Conservation (phyloP, 2,888 invertebrate species). For the Drosophila melanosoma region DNA sequence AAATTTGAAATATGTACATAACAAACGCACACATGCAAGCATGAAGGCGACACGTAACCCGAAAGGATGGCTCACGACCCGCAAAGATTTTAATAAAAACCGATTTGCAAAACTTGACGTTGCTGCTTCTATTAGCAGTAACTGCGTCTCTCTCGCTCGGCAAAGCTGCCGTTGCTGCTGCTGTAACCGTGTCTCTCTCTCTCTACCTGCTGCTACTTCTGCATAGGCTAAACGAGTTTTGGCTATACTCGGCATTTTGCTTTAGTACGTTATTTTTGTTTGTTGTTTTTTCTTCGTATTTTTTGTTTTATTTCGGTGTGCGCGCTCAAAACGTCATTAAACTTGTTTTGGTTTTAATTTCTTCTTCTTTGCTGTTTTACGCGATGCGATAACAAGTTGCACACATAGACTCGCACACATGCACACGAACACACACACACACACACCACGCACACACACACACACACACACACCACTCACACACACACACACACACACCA, state of each 20-base stretch:
- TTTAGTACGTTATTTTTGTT: constrained; percentile 19
- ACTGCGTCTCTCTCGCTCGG: constrained; percentile 45
- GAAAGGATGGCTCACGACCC: constrained; percentile 51
- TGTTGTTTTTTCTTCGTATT: constrained; percentile 34
- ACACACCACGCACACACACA: too few relatives aligned
- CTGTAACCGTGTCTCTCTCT: constrained; percentile 54
- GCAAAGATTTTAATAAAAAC: constrained; percentile 75
- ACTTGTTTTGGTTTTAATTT: constrained; percentile 80
- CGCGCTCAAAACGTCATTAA: constrained; percentile 82
- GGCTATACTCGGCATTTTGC: constrained; percentile 30
- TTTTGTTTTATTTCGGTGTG: constrained; percentile 47
- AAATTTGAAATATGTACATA: constrained; percentile 52
- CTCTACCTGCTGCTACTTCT: constrained; percentile 19
- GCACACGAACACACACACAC: constrained; percentile 19
- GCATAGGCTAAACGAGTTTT: constrained; percentile 53
- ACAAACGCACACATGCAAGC: constrained; percentile 15
- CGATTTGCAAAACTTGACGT: constrained; percentile 71
- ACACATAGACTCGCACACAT: constrained; percentile 32
- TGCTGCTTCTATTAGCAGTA: constrained; percentile 25
- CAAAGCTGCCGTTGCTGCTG: constrained; percentile 29
- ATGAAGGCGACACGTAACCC: constrained; percentile 56
- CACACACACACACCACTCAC: too few relatives aligned
- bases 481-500: too few relatives aligned
- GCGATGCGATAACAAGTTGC: constrained; percentile 81
- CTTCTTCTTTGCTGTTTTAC: constrained; percentile 62